phyloP scores from a whole-genome alignment of 2,797 vertebrate species.

The Gorsachius magnificus region DNA sequence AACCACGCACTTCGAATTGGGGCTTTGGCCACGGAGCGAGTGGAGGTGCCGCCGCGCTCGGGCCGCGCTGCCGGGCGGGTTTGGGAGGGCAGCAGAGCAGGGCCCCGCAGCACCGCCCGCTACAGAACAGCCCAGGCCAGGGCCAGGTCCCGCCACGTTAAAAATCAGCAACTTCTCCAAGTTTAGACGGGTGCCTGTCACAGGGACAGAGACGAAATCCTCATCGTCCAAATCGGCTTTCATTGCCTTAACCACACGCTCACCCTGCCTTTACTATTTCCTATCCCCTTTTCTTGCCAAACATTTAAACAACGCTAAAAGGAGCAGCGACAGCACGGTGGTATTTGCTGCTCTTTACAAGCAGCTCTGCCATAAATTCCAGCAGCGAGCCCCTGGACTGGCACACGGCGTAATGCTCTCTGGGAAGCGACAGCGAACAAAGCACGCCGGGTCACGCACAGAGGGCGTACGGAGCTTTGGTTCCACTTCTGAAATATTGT shows the following conservation, averaged over 20 bases:
- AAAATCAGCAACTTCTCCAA: background rate
- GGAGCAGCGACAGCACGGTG: background rate
- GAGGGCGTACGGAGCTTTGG: slow-evolving; percentile 8
- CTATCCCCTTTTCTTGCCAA: background rate
- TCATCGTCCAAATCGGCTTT: background rate
- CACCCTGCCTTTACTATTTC: slow-evolving; percentile 16
- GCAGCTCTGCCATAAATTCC: background rate
- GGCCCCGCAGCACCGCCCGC: background rate
- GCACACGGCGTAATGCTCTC: background rate
- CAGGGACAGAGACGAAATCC: slow-evolving; percentile 2
- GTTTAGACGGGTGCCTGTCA: background rate
- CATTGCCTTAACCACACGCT: background rate
- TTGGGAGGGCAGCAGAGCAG: background rate
- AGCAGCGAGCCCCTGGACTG: background rate
- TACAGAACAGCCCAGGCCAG: background rate
- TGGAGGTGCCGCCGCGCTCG: background rate
- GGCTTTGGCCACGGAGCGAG: background rate
- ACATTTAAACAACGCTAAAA: background rate
- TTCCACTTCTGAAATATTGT: slow-evolving; percentile 59
- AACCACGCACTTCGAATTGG: background rate
- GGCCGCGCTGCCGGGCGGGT: background rate
- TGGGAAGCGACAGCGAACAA: background rate
- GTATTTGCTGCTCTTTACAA: background rate
- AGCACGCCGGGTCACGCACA: background rate
- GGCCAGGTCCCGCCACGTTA: background rate